Percentiles rank a stretch among this genome's conserved stretches.
These are phyloP conservation scores for Scaptomyza polygonia DNA, from an alignment of 2,888 invertebrate species.

Conservation along the genomic window DNA sequence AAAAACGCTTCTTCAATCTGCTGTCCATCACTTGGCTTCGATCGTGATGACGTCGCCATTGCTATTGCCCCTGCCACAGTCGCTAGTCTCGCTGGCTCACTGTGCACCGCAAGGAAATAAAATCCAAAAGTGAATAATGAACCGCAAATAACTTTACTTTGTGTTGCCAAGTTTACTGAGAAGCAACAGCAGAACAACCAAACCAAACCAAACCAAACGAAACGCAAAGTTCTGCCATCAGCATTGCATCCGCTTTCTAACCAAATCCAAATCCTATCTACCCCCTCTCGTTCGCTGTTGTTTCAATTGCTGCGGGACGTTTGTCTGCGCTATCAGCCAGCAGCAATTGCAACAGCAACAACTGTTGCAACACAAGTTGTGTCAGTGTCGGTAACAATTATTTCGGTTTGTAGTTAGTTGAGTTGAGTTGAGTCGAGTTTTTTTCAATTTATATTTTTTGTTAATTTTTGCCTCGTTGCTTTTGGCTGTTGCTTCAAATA, in stretches of 20 bases:
- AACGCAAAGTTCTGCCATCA: conserved; percentile 16
- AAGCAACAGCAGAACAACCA: conserved; percentile 17
- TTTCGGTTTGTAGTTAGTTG: conserved; percentile 65
- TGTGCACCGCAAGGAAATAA: conserved; percentile 61
- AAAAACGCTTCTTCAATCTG: conserved; percentile 62
- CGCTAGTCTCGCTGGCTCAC: conserved; percentile 22
- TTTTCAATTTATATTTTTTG: background rate
- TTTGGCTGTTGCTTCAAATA: conserved; percentile 57
- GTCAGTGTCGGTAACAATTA: conserved; percentile 78
- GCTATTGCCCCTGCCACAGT: background rate
- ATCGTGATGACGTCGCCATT: conserved; percentile 47
- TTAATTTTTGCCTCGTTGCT: conserved; percentile 22
- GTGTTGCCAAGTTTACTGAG: conserved; percentile 50
- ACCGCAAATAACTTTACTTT: conserved; percentile 80
- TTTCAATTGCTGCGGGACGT: conserved; percentile 65
- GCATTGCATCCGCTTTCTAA: conserved; percentile 43
- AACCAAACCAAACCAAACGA: background rate
- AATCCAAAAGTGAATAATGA: conserved; percentile 80
- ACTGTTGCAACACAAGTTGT: conserved; percentile 39
- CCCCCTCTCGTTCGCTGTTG: conserved; percentile 35
- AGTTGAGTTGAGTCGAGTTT: conserved; percentile 49
- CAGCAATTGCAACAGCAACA: conserved; percentile 37
- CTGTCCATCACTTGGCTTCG: conserved; percentile 63
- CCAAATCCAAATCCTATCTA: conserved; percentile 42
- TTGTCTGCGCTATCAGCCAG: conserved; percentile 60